These are phyloP conservation scores for Epinephelus cyanopodus DNA, from an alignment of 2,113 vertebrate species.

Conservation along the genomic window DNA sequence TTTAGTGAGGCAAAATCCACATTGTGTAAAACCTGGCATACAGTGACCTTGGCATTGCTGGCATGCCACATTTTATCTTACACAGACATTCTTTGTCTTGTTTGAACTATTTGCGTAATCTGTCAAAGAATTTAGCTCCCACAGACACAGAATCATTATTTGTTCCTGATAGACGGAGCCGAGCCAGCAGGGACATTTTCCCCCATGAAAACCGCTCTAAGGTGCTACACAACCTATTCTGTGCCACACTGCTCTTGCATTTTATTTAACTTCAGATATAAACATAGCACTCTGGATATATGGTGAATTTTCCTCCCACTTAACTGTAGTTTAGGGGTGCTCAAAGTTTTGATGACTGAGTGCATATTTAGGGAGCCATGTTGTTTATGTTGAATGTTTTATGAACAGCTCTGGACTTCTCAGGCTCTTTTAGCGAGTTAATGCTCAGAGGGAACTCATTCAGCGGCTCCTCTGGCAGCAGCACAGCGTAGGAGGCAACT, in stretches of 20 bases:
- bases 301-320: too few relatives aligned
- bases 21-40: constrained; percentile 57
- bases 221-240: neutral
- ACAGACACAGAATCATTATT: constrained; percentile 52
- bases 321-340: neutral
- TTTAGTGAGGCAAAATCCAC: constrained; percentile 36
- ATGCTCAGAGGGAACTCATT: too few relatives aligned
- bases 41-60: constrained; percentile 57
- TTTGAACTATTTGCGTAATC: constrained; percentile 64
- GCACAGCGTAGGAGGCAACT: neutral
- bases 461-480: too few relatives aligned
- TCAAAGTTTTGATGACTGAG: too few relatives aligned
- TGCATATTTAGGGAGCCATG: too few relatives aligned
- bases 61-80: constrained; percentile 64
- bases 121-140: constrained; percentile 59
- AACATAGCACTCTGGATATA: neutral
- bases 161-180: constrained; percentile 27
- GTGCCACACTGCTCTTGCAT: constrained; percentile 5
- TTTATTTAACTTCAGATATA: constrained; percentile 32
- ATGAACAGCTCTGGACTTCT: too few relatives aligned
- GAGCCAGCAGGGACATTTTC: constrained; percentile 21
- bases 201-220: constrained; percentile 14
- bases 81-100: constrained; percentile 57
- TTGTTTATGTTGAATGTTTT: too few relatives aligned
- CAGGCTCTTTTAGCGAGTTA: too few relatives aligned